Base-by-base conservation (phyloP, 2,113 vertebrate species). In the Xiphias gladius region DNA sequence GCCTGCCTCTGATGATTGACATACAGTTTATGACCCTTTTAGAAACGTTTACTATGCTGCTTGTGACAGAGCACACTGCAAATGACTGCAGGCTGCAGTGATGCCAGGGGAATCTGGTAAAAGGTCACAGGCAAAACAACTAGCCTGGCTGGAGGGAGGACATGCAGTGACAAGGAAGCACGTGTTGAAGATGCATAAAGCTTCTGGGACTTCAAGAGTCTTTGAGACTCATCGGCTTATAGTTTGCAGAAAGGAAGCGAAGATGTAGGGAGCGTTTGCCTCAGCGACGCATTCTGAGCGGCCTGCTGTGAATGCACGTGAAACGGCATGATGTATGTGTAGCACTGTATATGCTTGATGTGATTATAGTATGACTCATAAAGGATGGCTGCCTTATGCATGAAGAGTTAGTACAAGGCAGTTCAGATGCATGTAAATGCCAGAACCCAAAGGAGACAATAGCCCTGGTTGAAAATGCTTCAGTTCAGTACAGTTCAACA, bases 91-190 rank as follows among this genome's bases (percentile, higher is more conserved):
- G 92, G 94, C 92, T 67, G 87, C 82, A 59, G 52, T 10, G 79
- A 85, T 71, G 86, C 89, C 93, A 86, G 69, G 91, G 92, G 94
- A 94, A 91, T 92, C 85, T 87, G 89, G 39, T 89, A 73, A 94
- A 94, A 94, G 94, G 94, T 94, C 94, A 94, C 82, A 70, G 88
- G 82, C 90, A 91, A 91, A 92, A 87, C 91, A 91, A 85, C 68
- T 80, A 79, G 82, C 89, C 73, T 76, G 84, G 89, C 92, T 91
- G 76, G 80, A 88, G 90, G 92, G 85, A 82, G 84, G 88, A 90
- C 83, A 84, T 79, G 90, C 87, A 85, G 80, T 76, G 87, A 89
- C 83, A 76, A 80, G 87, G 87, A 91, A 68, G 87, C 90, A 84
- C 73, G 64, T 83, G 87, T 79, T 54, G 74, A 88, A 91, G 91